Evolutionary conservation across 2,888 invertebrate genomes (phyloP).

Genomic region (Drosophila neonasuta): DNA sequence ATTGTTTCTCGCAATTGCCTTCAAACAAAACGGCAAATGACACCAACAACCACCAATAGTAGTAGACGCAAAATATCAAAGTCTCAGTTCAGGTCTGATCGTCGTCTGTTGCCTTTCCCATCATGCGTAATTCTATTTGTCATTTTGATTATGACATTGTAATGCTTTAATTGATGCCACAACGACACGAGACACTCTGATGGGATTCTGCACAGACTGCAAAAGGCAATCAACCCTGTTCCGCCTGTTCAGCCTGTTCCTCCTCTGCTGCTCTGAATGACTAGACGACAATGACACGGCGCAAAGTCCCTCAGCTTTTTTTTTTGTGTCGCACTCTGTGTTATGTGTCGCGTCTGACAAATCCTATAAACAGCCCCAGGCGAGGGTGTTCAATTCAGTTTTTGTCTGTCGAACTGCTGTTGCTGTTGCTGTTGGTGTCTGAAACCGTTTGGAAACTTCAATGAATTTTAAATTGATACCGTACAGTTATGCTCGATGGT

Average conservation of each 20-base stretch:
- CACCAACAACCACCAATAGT: slow-evolving; percentile 47
- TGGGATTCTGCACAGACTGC: slow-evolving; percentile 57
- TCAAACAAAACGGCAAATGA: slow-evolving; percentile 39
- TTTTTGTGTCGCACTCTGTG: slow-evolving; percentile 20
- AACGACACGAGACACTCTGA: slow-evolving; percentile 21
- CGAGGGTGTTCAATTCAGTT: slow-evolving; percentile 37
- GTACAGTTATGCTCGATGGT: slow-evolving; percentile 32
- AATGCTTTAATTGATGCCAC: slow-evolving; percentile 82
- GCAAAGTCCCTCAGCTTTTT: slow-evolving; percentile 32
- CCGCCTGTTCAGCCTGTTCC: not conserved
- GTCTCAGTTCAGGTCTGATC: slow-evolving; percentile 11
- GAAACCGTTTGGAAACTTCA: slow-evolving; percentile 61
- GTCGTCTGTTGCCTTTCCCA: slow-evolving; percentile 78
- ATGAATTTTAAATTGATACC: slow-evolving; percentile 74
- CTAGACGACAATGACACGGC: slow-evolving; percentile 60
- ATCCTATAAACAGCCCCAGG: slow-evolving; percentile 71
- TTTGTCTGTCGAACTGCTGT: slow-evolving; percentile 36
- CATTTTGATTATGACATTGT: slow-evolving; percentile 82
- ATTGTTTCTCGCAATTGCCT: slow-evolving; percentile 65
- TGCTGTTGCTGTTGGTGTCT: slow-evolving; percentile 28
- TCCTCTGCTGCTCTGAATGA: slow-evolving; percentile 15
- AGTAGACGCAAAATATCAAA: slow-evolving; percentile 4
- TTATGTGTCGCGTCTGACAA: slow-evolving; percentile 57
- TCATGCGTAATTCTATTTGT: slow-evolving; percentile 82
- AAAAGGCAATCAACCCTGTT: slow-evolving; percentile 73